Evolutionary conservation across 1,140 invertebrate genomes (phyloP), one percentile per base, ranked within the genome.

Genomic region (Lamellibrachia luymesi): DNA sequence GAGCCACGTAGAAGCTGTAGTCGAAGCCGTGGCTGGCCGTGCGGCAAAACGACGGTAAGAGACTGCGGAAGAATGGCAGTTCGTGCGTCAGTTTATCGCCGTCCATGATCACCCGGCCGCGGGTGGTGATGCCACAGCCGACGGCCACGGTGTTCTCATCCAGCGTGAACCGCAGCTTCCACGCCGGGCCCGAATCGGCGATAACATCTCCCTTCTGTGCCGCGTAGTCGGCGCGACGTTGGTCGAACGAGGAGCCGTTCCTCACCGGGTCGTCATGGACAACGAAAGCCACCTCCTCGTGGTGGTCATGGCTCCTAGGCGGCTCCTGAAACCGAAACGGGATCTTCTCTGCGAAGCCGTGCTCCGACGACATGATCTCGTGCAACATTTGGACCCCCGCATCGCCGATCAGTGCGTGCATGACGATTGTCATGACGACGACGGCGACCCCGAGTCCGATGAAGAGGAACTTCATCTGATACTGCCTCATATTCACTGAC

Each of bases 1-100:
- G 93, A 10, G 92, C 51, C 56, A 94, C 92, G 93, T 94, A 94
- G 52, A 94, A 94, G 51, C 92, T 51, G 80, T 94, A 94, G 51
- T 92, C 80, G 38, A 92, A 94, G n/a, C 93, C 93, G 52, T 51
- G 38, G 6, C 90, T 94, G 8, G 90, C 92, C 80, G 93, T 94
- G n/a, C 38, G 38, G 51, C 93, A 94, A 64, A 94, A 94, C 13
- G 93, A 94, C 38, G 92, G 51, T 13, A 94, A 50, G 27, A 94
- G 91, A n/a, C 93, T 91, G 38, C 91, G 92, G 91, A 94, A 94
- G 92, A 94, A 94, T 56, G 93, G 93, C 91, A 94, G 50, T 50
- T 94, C 50, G 1, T 38, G n/a, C 50, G 38, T 50, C 22, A 94
- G 80, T 90, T 49, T 94, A 27, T 93, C 93, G 25, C 17, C 38